phyloP scores from a whole-genome alignment of 1,140 invertebrate genomes.

The Drosophila arawakana region DNA sequence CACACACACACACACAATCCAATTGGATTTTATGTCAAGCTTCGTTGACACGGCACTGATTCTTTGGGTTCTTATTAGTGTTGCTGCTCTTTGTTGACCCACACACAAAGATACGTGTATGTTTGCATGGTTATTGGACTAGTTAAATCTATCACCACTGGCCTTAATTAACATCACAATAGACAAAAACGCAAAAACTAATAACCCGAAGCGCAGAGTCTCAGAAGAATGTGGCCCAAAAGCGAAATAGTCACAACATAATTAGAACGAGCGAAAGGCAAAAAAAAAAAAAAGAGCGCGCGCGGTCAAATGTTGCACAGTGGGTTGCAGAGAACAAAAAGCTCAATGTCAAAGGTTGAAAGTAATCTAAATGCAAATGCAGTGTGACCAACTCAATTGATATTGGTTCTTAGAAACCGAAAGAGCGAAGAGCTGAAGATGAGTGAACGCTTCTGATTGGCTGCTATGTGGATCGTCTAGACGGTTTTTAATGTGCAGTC shows the following conservation, averaged over 20 bases:
- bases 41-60: conserved; percentile 30
- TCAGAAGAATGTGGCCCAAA: conserved; percentile 49
- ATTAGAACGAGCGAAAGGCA: conserved; percentile 74
- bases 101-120: conserved; percentile 10
- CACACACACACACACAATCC: conserved; percentile 4
- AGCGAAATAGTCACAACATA: conserved; percentile 63
- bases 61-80: conserved; percentile 26
- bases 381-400: conserved; percentile 49
- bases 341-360: conserved; percentile 25
- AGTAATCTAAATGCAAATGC: conserved; percentile 58
- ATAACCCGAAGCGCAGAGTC: conserved; percentile 49
- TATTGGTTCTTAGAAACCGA: background rate
- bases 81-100: conserved; percentile 28
- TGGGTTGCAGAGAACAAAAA: conserved; percentile 43
- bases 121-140: conserved; percentile 63
- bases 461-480: background rate
- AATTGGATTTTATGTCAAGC: conserved; percentile 53
- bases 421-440: background rate
- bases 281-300: conserved; percentile 19
- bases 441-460: conserved; percentile 9
- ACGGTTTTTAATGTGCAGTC: background rate
- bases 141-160: conserved; percentile 71
- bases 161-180: conserved; percentile 80
- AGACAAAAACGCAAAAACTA: conserved; percentile 41
- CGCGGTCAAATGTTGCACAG: conserved; percentile 59